Evolutionary conservation across 2,888 invertebrate genomes (phyloP).

Genomic region (Heliconius ethilla): DNA sequence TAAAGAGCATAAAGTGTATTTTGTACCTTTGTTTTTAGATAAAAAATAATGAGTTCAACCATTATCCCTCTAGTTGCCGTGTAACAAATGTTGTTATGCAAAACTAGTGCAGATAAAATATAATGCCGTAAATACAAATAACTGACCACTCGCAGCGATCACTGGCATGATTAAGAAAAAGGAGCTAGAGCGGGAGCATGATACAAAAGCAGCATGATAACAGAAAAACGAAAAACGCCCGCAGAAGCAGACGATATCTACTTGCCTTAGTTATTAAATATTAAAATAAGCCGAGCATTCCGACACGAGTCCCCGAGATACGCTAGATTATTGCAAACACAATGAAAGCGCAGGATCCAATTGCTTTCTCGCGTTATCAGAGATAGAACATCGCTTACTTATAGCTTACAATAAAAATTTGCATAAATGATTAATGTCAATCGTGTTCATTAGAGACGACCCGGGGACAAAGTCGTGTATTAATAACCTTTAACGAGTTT

Average conservation of each 20-base stretch:
- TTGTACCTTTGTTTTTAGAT: slow-evolving; percentile 5
- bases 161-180: slow-evolving; percentile 69
- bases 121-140: slow-evolving; percentile 39
- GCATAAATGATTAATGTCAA: slow-evolving; percentile 31
- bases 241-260: slow-evolving; percentile 74
- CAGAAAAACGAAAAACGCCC: slow-evolving; percentile 76
- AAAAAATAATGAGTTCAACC: slow-evolving; percentile 19
- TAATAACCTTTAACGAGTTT: slow-evolving; percentile 46
- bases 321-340: slow-evolving; percentile 77
- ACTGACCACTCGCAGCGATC: slow-evolving; percentile 62
- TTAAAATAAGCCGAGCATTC: slow-evolving; percentile 81
- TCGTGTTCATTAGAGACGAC: slow-evolving; percentile 28
- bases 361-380: slow-evolving; percentile 59
- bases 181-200: slow-evolving; percentile 67
- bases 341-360: slow-evolving; percentile 74
- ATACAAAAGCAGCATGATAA: slow-evolving; percentile 78
- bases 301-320: slow-evolving; percentile 79
- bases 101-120: slow-evolving; percentile 35
- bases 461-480: slow-evolving; percentile 39
- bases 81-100: slow-evolving; percentile 43
- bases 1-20: slow-evolving; percentile 10
- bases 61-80: slow-evolving; percentile 16
- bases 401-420: slow-evolving; percentile 24
- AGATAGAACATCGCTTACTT: slow-evolving; percentile 23
- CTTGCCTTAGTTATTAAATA: slow-evolving; percentile 80